Evolutionary conservation across 2,888 invertebrate species (phyloP).

Genomic region (Camponotus fellah): DNA sequence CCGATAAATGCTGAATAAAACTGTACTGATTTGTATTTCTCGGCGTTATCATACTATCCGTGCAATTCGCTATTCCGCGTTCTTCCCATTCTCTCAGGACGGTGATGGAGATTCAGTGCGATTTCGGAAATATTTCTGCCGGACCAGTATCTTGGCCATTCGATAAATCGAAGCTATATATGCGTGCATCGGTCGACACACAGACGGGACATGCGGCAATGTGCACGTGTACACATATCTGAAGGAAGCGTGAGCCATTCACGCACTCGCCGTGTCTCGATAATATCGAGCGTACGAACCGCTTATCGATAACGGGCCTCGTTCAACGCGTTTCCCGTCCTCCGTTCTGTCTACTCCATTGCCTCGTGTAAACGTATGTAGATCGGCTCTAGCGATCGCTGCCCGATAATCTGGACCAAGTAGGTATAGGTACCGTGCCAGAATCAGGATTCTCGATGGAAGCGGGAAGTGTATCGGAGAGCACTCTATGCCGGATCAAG

Average conservation of each 20-base stretch:
- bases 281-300: slow-evolving; percentile 66
- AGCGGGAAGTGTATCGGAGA: slow-evolving; percentile 64
- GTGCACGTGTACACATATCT: not conserved
- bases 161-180: slow-evolving; percentile 57
- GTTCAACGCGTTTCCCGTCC: slow-evolving; percentile 44
- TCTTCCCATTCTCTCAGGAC: not conserved
- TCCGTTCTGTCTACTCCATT: slow-evolving; percentile 50
- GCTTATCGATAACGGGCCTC: slow-evolving; percentile 67
- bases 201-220: not conserved
- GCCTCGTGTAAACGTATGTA: slow-evolving; percentile 72
- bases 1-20: slow-evolving; percentile 29
- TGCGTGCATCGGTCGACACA: slow-evolving; percentile 28
- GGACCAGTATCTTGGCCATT: slow-evolving; percentile 29
- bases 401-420: slow-evolving; percentile 72
- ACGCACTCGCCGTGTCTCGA: slow-evolving; percentile 63
- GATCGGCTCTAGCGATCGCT: slow-evolving; percentile 74
- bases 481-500: slow-evolving; percentile 57
- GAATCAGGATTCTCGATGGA: slow-evolving; percentile 59
- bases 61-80: not conserved
- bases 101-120: slow-evolving; percentile 28
- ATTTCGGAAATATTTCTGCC: slow-evolving; percentile 40
- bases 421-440: slow-evolving; percentile 62
- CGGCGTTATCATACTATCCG: slow-evolving; percentile 4
- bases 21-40: slow-evolving; percentile 18
- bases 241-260: slow-evolving; percentile 59